phyloP scores from a whole-genome alignment of 2,888 invertebrate species.

The Dendrolimus houi region DNA sequence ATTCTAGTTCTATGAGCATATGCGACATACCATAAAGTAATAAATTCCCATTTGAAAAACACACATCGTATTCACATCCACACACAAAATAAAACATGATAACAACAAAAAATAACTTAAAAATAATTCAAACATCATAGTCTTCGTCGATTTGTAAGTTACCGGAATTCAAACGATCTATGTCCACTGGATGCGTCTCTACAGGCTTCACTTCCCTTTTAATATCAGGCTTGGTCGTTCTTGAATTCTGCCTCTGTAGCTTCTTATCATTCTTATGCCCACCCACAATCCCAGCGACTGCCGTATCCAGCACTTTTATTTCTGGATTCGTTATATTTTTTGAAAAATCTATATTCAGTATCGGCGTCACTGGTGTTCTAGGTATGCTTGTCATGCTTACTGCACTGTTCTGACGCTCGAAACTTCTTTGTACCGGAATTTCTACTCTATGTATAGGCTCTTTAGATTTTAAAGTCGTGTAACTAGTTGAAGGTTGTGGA shows the following conservation, averaged over 20 bases:
- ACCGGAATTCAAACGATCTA: constrained; percentile 57
- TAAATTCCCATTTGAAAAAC: not conserved
- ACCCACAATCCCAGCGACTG: constrained; percentile 30
- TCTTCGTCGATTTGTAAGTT: constrained; percentile 69
- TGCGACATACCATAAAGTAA: not conserved
- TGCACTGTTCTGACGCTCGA: constrained; percentile 15
- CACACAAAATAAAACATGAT: constrained; percentile 1
- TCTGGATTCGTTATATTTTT: constrained; percentile 55
- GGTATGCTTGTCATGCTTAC: constrained; percentile 24
- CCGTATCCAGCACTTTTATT: constrained; percentile 52
- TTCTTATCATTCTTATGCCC: constrained; percentile 33
- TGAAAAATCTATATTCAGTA: constrained; percentile 63
- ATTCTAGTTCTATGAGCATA: too few relatives aligned
- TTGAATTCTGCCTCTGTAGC: constrained; percentile 49
- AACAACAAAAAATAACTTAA: constrained; percentile 9
- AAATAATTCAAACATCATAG: constrained; percentile 41
- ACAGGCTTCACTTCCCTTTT: constrained; percentile 34
- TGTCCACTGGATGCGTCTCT: constrained; percentile 32
- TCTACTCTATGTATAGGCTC: constrained; percentile 35
- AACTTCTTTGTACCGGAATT: constrained; percentile 31
- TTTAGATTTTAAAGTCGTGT: constrained; percentile 29
- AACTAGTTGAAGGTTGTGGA: constrained; percentile 62
- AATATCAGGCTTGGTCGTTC: constrained; percentile 30
- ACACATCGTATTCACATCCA: not conserved
- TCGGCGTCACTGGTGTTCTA: constrained; percentile 41